A percentile compares a stretch with the other conserved stretches of the same genome.
Conservation (phyloP, 2,113 vertebrate species). For the Mola mola region DNA sequence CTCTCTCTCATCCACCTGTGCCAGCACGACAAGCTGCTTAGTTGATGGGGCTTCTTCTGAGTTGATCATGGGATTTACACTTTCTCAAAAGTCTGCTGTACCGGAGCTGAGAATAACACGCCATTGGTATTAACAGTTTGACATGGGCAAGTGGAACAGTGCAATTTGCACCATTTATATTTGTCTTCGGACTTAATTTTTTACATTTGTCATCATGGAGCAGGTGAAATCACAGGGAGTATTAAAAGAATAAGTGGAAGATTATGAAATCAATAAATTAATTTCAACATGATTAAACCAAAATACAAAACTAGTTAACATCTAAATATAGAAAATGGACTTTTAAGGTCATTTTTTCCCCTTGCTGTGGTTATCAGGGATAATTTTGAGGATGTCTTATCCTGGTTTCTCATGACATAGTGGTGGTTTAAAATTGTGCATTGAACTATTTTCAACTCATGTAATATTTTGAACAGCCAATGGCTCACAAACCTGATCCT, state of each 20-base stretch:
- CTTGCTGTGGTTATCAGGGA: background rate
- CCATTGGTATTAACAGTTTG: slow-evolving; percentile 65
- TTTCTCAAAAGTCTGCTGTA: slow-evolving; percentile 54
- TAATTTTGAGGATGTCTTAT: background rate
- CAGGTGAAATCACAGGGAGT: background rate
- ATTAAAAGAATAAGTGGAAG: background rate
- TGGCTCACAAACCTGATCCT: background rate
- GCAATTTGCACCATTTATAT: slow-evolving; percentile 53
- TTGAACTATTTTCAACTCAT: too few species aligned
- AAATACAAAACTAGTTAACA: too few species aligned
- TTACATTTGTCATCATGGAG: slow-evolving; percentile 32
- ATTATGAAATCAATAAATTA: background rate
- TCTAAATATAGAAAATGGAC: too few species aligned
- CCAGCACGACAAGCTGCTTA: slow-evolving; percentile 43
- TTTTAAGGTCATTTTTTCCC: too few species aligned
- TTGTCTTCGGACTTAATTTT: slow-evolving; percentile 31
- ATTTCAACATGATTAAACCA: too few species aligned
- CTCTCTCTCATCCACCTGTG: slow-evolving; percentile 34
- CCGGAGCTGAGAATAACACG: slow-evolving; percentile 57
- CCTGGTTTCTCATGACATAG: background rate
- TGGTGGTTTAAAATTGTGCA: background rate
- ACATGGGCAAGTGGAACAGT: slow-evolving; percentile 55
- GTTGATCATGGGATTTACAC: slow-evolving; percentile 73
- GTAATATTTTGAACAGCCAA: background rate
- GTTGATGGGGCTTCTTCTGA: slow-evolving; percentile 51